Conservation (phyloP, 2,113 vertebrate genomes). For the Tachysurus vachellii region DNA sequence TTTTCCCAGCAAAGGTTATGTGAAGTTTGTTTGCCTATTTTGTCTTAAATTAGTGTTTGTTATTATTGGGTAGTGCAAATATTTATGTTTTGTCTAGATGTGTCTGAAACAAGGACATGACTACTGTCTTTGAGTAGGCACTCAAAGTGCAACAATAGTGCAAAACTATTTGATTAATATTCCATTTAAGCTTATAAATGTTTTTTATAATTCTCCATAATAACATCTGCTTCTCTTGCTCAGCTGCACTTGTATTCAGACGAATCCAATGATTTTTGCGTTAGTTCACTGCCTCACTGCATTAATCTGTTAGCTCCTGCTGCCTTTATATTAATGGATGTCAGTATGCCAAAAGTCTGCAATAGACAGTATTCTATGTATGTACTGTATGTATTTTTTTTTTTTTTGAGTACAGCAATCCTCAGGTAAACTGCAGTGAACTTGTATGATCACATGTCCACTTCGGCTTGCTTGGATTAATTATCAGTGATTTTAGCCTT, state of each 20-base stretch:
- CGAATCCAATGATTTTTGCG: not conserved
- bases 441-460: not conserved
- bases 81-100: constrained; percentile 26
- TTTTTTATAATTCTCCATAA: too few species aligned
- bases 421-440: not conserved
- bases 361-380: not conserved
- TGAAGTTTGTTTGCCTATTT: constrained; percentile 1
- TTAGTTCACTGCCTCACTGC: not conserved
- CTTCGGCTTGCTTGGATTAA: not conserved
- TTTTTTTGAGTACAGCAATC: not conserved
- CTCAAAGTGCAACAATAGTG: not conserved
- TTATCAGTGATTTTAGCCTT: not conserved
- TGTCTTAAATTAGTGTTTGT: constrained; percentile 17
- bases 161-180: not conserved
- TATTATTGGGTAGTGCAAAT: constrained; percentile 15
- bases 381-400: too few species aligned
- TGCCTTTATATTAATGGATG: not conserved
- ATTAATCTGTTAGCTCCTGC: not conserved
- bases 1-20: not conserved
- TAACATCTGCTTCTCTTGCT: not conserved
- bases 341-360: not conserved
- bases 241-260: not conserved
- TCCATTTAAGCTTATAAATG: not conserved
- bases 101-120: not conserved
- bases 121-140: not conserved